Evolutionary conservation across 2,888 invertebrate genomes (phyloP).

Genomic region (Ophraella communa): DNA sequence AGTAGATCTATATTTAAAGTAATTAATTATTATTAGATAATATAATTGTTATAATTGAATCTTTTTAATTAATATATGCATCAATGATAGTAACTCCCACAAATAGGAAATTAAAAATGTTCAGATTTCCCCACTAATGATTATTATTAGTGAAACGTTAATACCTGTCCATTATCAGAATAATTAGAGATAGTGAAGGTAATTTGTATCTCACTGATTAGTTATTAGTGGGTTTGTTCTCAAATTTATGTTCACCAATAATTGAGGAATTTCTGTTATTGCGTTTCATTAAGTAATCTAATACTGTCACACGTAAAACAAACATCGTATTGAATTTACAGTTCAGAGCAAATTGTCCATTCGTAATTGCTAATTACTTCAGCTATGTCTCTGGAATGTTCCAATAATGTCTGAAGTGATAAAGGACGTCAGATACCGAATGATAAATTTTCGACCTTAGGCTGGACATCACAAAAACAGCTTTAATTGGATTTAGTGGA

Average conservation of each 20-base stretch:
- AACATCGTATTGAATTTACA: slow-evolving; percentile 10
- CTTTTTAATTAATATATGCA: too few species aligned
- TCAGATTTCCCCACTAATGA: too few species aligned
- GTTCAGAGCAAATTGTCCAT: neutral
- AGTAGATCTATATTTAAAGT: too few species aligned
- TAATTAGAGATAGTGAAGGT: neutral
- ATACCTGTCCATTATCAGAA: too few species aligned
- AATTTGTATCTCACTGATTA: neutral
- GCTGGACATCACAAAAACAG: neutral
- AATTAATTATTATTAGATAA: too few species aligned
- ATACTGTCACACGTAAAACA: slow-evolving; percentile 20
- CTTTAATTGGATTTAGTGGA: neutral
- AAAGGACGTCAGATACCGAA: neutral
- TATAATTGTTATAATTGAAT: too few species aligned
- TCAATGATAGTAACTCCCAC: too few species aligned
- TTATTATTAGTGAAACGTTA: too few species aligned
- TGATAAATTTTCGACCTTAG: neutral
- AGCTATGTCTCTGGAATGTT: neutral
- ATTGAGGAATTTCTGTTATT: slow-evolving; percentile 17
- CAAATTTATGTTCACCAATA: slow-evolving; percentile 15
- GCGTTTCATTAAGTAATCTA: slow-evolving; percentile 21
- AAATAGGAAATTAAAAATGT: too few species aligned
- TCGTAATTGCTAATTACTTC: slow-evolving; percentile 3
- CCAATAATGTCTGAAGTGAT: neutral
- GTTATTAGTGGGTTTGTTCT: neutral